A percentile compares a stretch with the other conserved stretches of the same genome.
These are phyloP conservation scores for Vireo altiloquus DNA, from an alignment of 2,113 vertebrate genomes.

Conservation along the genomic window DNA sequence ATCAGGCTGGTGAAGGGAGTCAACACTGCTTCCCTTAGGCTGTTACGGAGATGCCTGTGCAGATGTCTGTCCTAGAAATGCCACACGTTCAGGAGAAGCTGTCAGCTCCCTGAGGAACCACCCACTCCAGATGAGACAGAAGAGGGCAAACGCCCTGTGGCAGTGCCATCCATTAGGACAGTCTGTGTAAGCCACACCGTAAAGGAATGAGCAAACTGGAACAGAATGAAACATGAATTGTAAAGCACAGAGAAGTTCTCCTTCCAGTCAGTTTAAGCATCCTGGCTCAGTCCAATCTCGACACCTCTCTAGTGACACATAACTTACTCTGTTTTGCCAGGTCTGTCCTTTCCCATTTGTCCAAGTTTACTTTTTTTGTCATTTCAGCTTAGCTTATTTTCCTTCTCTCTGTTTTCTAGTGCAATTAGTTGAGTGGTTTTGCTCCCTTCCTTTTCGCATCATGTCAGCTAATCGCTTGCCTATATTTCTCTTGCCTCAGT, in stretches of 20 bases:
- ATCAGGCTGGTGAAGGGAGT: constrained; percentile 14
- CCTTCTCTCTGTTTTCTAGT: background rate
- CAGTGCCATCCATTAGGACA: constrained; percentile 3
- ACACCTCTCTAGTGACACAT: background rate
- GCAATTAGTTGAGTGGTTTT: background rate
- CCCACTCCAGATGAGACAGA: background rate
- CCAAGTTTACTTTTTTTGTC: constrained; percentile 1
- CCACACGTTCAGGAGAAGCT: constrained; percentile 1
- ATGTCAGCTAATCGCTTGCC: background rate
- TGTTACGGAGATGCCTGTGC: background rate
- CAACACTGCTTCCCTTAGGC: background rate
- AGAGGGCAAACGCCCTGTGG: background rate
- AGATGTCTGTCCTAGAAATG: constrained; percentile 57
- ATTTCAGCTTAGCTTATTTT: background rate
- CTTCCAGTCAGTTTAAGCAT: background rate
- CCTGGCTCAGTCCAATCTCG: background rate
- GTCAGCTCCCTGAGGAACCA: background rate
- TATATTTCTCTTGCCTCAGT: background rate
- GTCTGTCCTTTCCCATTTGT: constrained; percentile 30
- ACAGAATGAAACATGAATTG: background rate
- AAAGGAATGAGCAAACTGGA: background rate
- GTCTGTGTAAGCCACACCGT: background rate
- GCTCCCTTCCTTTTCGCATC: background rate
- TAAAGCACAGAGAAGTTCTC: background rate
- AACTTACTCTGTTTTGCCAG: background rate